Conservation (phyloP, 2,113 vertebrate species). For the Zapus hudsonius region DNA sequence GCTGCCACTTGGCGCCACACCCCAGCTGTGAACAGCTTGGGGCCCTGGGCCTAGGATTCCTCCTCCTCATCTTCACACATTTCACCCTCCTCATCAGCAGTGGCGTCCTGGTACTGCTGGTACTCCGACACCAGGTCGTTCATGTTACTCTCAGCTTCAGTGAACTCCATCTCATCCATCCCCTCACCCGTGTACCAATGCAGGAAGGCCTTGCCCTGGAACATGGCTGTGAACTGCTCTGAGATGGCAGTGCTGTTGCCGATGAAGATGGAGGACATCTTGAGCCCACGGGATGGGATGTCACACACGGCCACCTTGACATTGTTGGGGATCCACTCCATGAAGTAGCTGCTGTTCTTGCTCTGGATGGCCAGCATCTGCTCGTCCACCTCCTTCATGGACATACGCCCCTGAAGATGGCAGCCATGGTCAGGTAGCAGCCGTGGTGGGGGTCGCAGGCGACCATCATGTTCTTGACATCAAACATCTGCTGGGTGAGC, state of each 20-base stretch:
- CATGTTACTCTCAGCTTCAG: no score
- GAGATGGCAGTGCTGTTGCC: slow-evolving; percentile 97
- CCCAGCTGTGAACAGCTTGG: slow-evolving; percentile 84
- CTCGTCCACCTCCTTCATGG: slow-evolving; percentile 93
- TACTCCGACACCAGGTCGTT: no score
- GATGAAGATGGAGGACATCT: slow-evolving; percentile 96
- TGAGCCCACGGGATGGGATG: slow-evolving; percentile 93
- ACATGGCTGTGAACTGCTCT: slow-evolving; percentile 97
- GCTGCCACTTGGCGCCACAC: background rate
- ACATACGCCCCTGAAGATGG: slow-evolving; percentile 91
- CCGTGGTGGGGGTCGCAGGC: no score
- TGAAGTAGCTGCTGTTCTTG: no score
- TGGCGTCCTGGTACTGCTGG: no score
- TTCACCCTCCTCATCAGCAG: slow-evolving; percentile 88
- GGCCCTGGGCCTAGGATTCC: slow-evolving; percentile 89
- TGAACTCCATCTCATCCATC: no score
- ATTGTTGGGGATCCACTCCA: no score
- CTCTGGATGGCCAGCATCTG: no score
- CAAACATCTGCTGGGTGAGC: slow-evolving; percentile 92
- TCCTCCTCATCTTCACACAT: slow-evolving; percentile 93
- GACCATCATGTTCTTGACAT: slow-evolving; percentile 93
- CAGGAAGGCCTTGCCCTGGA: slow-evolving; percentile 94
- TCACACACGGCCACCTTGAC: no score
- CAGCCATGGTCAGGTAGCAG: no score
- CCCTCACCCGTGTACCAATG: no score